Percentiles rank a stretch among this genome's conserved stretches.
Conservation (phyloP, 2,888 invertebrate genomes). For the Eretmocerus hayati region DNA sequence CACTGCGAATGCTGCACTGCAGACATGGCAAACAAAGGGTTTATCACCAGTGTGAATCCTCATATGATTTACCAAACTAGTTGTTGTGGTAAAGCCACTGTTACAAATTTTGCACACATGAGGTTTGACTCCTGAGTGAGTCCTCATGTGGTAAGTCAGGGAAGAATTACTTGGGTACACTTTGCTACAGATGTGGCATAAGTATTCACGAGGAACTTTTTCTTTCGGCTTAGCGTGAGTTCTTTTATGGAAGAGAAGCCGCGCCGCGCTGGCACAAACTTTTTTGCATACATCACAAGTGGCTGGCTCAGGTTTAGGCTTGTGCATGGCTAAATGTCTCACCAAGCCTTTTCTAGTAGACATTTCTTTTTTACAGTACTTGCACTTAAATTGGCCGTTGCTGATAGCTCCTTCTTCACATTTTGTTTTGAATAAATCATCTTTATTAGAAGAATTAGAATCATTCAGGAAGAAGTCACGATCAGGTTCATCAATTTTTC, state of each 20-base stretch:
- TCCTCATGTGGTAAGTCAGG: constrained; percentile 45
- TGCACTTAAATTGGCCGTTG: constrained; percentile 41
- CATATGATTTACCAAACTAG: constrained; percentile 43
- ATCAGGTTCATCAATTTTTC: constrained; percentile 42
- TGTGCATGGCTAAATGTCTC: constrained; percentile 43
- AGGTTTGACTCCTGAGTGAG: constrained; percentile 43
- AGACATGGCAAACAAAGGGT: constrained; percentile 44
- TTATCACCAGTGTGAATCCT: constrained; percentile 45
- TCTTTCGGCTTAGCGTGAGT: constrained; percentile 44
- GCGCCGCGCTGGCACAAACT: constrained; percentile 42
- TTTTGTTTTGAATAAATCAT: constrained; percentile 27
- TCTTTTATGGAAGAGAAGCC: constrained; percentile 40
- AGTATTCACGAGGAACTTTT: constrained; percentile 41
- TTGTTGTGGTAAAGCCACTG: constrained; percentile 44
- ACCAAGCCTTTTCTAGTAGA: constrained; percentile 43
- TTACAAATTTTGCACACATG: constrained; percentile 45
- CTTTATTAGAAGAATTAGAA: constrained; percentile 13
- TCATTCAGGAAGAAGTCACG: constrained; percentile 28
- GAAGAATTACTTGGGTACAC: constrained; percentile 46
- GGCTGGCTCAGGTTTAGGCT: constrained; percentile 43
- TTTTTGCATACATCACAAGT: constrained; percentile 43
- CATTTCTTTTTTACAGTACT: constrained; percentile 44
- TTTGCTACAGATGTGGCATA: constrained; percentile 45
- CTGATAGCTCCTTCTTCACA: constrained; percentile 32
- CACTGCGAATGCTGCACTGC: constrained; percentile 45